Evolutionary conservation across 2,797 vertebrate genomes (phyloP).

Genomic region (Remorina albescens): DNA sequence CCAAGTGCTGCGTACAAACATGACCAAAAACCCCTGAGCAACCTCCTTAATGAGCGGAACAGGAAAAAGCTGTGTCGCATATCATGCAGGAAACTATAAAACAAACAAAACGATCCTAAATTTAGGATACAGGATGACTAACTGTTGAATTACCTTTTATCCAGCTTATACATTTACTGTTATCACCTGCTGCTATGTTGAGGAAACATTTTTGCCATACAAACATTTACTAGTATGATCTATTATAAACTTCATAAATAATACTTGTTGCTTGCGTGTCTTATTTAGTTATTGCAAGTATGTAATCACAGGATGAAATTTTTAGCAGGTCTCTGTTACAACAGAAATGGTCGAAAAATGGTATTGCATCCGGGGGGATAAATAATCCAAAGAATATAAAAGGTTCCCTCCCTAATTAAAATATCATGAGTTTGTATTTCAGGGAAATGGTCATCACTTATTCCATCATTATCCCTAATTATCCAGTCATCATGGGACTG

Average conservation of each 20-base stretch:
- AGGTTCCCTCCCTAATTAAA: constrained; percentile 64
- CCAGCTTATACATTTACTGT: neutral
- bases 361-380: neutral
- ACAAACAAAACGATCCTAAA: neutral
- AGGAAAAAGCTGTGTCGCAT: neutral
- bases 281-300: neutral
- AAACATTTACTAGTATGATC: neutral
- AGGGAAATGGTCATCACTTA: constrained; percentile 75
- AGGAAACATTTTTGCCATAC: neutral
- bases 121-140: neutral
- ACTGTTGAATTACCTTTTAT: too few species aligned
- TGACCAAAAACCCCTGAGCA: neutral
- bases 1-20: constrained; percentile 8
- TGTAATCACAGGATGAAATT: neutral
- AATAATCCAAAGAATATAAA: constrained; percentile 52
- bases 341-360: constrained; percentile 20
- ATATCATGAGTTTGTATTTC: constrained; percentile 72
- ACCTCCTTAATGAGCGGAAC: constrained; percentile 10
- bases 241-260: neutral
- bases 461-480: constrained; percentile 75
- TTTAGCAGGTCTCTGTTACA: constrained; percentile 2
- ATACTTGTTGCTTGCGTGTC: neutral
- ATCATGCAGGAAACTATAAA: neutral
- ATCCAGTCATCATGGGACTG: constrained; percentile 62
- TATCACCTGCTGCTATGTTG: neutral